Evolutionary conservation across 2,888 invertebrate species (phyloP), one percentile per base, ranked within the genome.

Genomic region (Eretmocerus hayati): DNA sequence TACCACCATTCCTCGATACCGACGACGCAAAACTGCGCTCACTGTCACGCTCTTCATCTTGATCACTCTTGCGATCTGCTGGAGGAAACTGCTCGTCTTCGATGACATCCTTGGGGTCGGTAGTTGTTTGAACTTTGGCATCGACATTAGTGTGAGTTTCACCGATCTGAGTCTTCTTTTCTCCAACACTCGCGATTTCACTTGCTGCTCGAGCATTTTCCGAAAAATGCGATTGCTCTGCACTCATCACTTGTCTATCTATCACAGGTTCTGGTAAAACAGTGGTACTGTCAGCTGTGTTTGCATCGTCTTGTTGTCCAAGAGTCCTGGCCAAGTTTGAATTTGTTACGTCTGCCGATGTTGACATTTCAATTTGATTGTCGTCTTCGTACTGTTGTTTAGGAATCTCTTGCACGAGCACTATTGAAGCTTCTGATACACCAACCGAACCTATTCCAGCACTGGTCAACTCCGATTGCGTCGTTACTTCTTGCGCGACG

Each of bases 321-420:
- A 9, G 26, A 11, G 8, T 26, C 26, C 6, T 19, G 6, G 38
- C n/a, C 1, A 19, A 21, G n/a, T 20, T 43, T 2, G 39, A 16
- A 21, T 35, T 35, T 8, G 33, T 44, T 3, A 33, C 18, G 2
- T 18, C 16, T 4, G 45, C 9, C 8, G 33, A 40, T 9, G 40
- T 26, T 6, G 26, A 11, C 26, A 26, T 11, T 9, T 26, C 26
- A 11, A 26, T 11, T 26, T 9, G 26, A 11, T 46, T 46, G 30
- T 53, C 48, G 8, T 44, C 46, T 11, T 22, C 18, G 26, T 48
- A 30, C 19, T 51, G 48, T 18, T 51, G 48, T 16, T 48, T 43
- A 9, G 50, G 51, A 6, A 54, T 54, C 16, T 50, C 51, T 4
- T 48, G 6, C 11, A 9, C 11, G 6, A 26, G 11, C 6, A 26